Base-by-base conservation (phyloP, 1,140 invertebrate species). In the Brachionus angularis region DNA sequence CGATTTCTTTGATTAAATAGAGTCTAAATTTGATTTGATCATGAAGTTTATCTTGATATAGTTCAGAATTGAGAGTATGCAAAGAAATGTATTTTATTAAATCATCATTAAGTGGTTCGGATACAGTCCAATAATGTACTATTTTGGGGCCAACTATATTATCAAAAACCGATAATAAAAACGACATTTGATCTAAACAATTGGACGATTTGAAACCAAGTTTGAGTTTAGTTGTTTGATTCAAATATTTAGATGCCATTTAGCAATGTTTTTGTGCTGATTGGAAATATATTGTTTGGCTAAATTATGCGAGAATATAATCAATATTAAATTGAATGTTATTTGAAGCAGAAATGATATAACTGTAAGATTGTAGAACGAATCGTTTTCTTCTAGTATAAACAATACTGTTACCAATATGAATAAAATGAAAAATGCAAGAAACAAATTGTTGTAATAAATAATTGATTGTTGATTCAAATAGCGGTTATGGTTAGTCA, bases 111-210 rank as follows among this genome's bases (percentile, higher is more conserved):
- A 67, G 4, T 7, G 18, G n/a, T 18, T 23, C 0, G 18, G 16
- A 18, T 67, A 29, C 18, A 31, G 16, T 47, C 62, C 62, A 67
- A 12, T 47, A 21, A 14, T 67, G 62, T 0, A 67, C 16, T 33
- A 67, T 67, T n/a, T 67, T 67, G 0, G 62, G 62, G 12, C 62
- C 62, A 21, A 67, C 62, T 18, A 67, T 67, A 25, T 67, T 67
- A 14, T 67, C 62, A 67, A 67, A 67, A 18, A 67, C 18, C 5
- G 62, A 46, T 34, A 67, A 67, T 36, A 67, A 50, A 67, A 67
- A 67, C 3, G 62, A 47, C 18, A 67, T 46, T 42, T 42, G 10
- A 42, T 10, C 39, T 10, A 42, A n/a, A n/a, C n/a, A n/a, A n/a
- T n/a, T n/a, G n/a, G n/a, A n/a, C n/a, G n/a, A n/a, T n/a, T n/a